phyloP scores from a whole-genome alignment of 2,113 vertebrate genomes.

The Neodontobutis hainanensis region DNA sequence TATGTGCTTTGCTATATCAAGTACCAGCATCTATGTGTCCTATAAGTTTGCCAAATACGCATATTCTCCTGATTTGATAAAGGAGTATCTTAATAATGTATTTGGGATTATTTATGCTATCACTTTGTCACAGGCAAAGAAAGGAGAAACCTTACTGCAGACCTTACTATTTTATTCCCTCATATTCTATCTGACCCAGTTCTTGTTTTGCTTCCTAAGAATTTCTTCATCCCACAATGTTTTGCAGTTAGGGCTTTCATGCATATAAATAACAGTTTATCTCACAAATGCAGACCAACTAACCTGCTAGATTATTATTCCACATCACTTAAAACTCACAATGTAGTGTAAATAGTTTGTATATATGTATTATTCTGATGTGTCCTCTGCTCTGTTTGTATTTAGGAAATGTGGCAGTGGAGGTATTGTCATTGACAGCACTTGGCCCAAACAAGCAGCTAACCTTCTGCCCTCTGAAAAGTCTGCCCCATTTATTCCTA shows the following conservation, averaged over 20 bases:
- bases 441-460: slow-evolving; percentile 21
- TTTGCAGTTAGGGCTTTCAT: neutral
- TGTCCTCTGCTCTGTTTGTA: too few relatives aligned
- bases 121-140: neutral
- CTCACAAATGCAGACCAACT: neutral
- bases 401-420: too few relatives aligned
- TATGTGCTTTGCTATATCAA: neutral
- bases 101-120: slow-evolving; percentile 9
- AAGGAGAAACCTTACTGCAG: neutral
- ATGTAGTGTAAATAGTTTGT: too few relatives aligned
- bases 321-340: too few relatives aligned
- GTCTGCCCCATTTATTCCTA: slow-evolving; percentile 16
- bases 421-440: slow-evolving; percentile 6
- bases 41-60: neutral
- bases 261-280: neutral
- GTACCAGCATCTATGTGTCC: neutral
- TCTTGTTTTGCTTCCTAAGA: neutral
- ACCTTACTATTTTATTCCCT: neutral
- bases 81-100: neutral
- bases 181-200: neutral
- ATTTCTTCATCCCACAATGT: neutral
- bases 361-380: too few relatives aligned
- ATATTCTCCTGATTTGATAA: neutral
- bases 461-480: slow-evolving; percentile 6
- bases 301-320: too few relatives aligned